Evolutionary conservation across 2,797 vertebrate genomes (phyloP), one percentile per base, ranked within the genome.

Genomic region (Harpagifer antarcticus): DNA sequence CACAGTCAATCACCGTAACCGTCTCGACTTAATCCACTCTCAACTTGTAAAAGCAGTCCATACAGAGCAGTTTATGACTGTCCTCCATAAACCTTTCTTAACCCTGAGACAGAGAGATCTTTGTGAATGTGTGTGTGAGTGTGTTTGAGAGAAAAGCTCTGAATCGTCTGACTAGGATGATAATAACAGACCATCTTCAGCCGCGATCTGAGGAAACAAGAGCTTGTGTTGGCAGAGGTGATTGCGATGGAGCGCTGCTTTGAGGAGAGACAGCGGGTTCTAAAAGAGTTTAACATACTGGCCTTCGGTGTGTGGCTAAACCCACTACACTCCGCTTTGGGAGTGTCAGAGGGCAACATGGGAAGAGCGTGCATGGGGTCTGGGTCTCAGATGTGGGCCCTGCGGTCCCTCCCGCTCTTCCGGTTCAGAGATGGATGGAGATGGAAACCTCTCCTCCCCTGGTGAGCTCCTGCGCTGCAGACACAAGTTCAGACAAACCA

Each of bases 331-430:
- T 82, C 78, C 58, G 49, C 57, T 83, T 44, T 73, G 78, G 82
- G 86, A 76, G 83, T 79, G 79, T 85, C 78, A 60, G 55, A 68
- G 87, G 76, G 85, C 70, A 83, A 86, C 81, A 68, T 83, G 82
- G 89, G 84, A 82, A 79, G 80, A 85, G 83, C 68, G 52, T 64
- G 83, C 74, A 62, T 62, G 52, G 83, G 81, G 84, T 86, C 86
- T 84, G 89, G 80, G 78, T 77, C 88, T 93, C 89, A 90, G 91
- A 93, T 93, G 93, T 94, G 91, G 91, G 81, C 66, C 33, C 37
- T 87, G 91, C 33, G 89, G 88, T 90, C 57, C 70, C 48, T 61
- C 76, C 70, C 5, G 55, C 78, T 86, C 83, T 86, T 86, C 87
- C 85, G 84, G 75, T 84, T 77, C 61, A 67, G 82, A 74, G 85